Evolutionary conservation across 2,888 invertebrate species (phyloP), one percentile per base, ranked within the genome.

Genomic region (Ceramica pisi): DNA sequence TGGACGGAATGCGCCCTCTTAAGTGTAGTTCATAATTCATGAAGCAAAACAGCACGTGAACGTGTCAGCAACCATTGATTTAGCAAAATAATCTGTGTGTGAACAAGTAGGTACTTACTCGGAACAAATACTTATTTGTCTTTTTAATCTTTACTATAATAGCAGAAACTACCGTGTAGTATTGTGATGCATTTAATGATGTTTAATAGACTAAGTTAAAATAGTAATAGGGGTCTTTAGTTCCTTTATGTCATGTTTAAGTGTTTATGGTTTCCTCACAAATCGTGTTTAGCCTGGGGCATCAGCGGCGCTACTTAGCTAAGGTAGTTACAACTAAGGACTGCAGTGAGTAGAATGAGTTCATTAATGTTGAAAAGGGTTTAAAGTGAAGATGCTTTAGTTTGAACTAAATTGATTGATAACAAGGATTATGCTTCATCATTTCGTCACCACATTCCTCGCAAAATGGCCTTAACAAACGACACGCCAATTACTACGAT

Each of bases 381-480:
- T n/a, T 35, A 7, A 26, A 35, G 23, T 53, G 10, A n/a, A 55
- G 9, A 21, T 38, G 21, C 0, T 19, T 56, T 38, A 14, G 21
- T 60, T 44, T 50, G 0, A 31, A 31, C n/a, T 35, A 23, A 51
- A 23, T 16, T 14, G 8, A 51, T 8, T 23, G 38, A 21, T 44
- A 50, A 19, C 44, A 35, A 44, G 35, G 8, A 35, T 35, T 41
- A 35, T 2, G 16, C 9, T 31, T n/a, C 21, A 21, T 51, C 14
- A 59, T 57, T 57, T 46, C 48, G 44, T 61, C 60, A 55, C 16
- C n/a, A 57, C 67, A 72, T 78, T 72, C 60, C 51, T 72, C 44
- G 50, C 66, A 59, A 76, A 61, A 63, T 63, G 23, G 48, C 12
- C 51, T 57, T 65, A 70, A 62, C n/a, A 21, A 76, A 35, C 46